Evolutionary conservation across 2,797 vertebrate species (phyloP).

Genomic region (Squalus acanthias): DNA sequence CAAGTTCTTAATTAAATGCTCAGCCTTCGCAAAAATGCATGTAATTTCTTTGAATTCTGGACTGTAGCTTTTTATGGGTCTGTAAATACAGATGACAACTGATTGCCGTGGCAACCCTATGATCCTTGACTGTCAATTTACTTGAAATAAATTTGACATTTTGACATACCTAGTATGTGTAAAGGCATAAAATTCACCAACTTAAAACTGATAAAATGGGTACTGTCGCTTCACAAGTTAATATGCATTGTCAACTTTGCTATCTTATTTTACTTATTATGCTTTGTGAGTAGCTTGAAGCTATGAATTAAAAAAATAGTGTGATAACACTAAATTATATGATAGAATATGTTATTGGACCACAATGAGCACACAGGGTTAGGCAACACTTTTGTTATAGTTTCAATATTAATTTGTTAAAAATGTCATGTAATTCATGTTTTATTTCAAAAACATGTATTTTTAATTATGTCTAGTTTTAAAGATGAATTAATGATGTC

Average conservation of each 20-base stretch:
- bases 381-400: background rate
- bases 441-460: background rate
- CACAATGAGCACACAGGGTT: background rate
- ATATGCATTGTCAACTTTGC: slow-evolving; percentile 23
- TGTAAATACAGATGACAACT: background rate
- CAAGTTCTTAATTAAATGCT: slow-evolving; percentile 8
- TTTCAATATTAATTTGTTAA: background rate
- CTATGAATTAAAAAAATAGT: background rate
- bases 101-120: background rate
- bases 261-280: background rate
- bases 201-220: background rate
- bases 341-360: background rate
- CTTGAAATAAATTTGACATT: slow-evolving; percentile 18
- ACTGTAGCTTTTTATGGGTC: background rate
- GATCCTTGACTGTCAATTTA: slow-evolving; percentile 14
- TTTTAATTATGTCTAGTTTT: slow-evolving; percentile 9
- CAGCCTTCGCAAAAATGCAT: background rate
- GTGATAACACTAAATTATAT: background rate
- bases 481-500: background rate
- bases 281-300: background rate
- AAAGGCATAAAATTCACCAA: slow-evolving; percentile 5
- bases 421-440: background rate
- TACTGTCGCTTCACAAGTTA: background rate
- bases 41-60: background rate
- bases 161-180: background rate